Evolutionary conservation across 2,888 invertebrate genomes (phyloP).

Genomic region (Dasypogon diadema): DNA sequence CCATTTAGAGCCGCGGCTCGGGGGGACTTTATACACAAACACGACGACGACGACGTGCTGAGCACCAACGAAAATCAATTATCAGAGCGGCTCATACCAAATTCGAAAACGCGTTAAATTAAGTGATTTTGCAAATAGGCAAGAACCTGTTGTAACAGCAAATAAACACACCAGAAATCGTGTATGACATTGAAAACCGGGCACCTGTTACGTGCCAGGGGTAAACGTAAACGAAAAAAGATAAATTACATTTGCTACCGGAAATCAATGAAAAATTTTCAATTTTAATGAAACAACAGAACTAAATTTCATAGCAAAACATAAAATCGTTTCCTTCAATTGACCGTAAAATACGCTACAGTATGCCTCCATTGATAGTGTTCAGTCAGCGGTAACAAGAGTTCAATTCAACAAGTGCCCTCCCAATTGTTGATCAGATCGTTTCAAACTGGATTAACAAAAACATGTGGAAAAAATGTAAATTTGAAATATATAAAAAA

Average conservation of each 20-base stretch:
- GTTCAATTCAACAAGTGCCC: slow-evolving; percentile 47
- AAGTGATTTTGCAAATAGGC: slow-evolving; percentile 43
- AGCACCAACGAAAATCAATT: slow-evolving; percentile 31
- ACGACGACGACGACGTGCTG: too few species aligned
- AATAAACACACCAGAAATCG: slow-evolving; percentile 15
- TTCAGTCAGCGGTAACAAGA: slow-evolving; percentile 52
- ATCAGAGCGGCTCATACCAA: not conserved
- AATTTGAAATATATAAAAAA: slow-evolving; percentile 39
- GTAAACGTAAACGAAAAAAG: slow-evolving; percentile 2
- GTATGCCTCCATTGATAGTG: slow-evolving; percentile 48
- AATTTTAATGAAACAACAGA: slow-evolving; percentile 55
- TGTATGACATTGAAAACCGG: slow-evolving; percentile 42
- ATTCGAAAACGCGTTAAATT: slow-evolving; percentile 39
- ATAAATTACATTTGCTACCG: slow-evolving; percentile 24
- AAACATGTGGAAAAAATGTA: slow-evolving; percentile 40
- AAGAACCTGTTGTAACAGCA: slow-evolving; percentile 41
- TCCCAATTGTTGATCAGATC: slow-evolving; percentile 45
- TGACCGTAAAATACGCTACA: slow-evolving; percentile 55
- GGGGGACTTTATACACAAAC: too few species aligned
- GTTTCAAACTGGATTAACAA: slow-evolving; percentile 46
- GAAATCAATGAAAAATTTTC: slow-evolving; percentile 56
- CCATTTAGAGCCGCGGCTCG: too few species aligned
- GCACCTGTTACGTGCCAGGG: slow-evolving; percentile 38
- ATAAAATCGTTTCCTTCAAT: slow-evolving; percentile 57
- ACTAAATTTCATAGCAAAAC: slow-evolving; percentile 56